Base-by-base conservation (phyloP, 1,140 invertebrate species). In the Cyclargus thomasi region DNA sequence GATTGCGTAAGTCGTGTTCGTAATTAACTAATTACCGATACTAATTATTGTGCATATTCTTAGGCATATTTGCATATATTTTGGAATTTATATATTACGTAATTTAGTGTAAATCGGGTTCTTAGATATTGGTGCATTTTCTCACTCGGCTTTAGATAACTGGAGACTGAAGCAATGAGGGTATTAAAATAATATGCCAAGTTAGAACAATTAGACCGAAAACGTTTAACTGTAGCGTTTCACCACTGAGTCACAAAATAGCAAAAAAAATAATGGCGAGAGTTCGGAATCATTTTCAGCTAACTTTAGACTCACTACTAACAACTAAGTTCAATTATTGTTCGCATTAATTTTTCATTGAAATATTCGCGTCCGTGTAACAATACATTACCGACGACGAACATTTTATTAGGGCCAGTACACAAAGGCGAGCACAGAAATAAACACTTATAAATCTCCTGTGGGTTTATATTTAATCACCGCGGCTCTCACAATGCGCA, bases 401-500 rank as follows among this genome's bases (percentile, higher is more conserved):
- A 81, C 77, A 79, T 77, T 85, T 82, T 82, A 80, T 84, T 81
- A 81, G 77, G 77, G 74, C 69, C 70, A 67, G 75, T 69, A 70
- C 72, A 85, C 76, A 81, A 85, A 83, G 79, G 73, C 69, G 77
- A 67, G 73, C 72, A 29, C 70, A 77, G 83, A 78, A 86, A 85
- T 86, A 86, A 84, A 83, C 82, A 82, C 82, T 83, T 86, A 88
- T 89, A 89, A 89, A 89, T 89, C 85, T 86, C 74, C 64, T 70
- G 62, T 72, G 75, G 75, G 77, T 76, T 84, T 81, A 79, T 84
- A 86, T 89, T 89, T 89, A 86, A 89, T 88, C 86, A 86, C 81
- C 70, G 53, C 68, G 76, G 78, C 74, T 76, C 78, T 82, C 79
- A 82, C 74, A 82, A 79, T 82, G 77, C 68, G 81, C 81, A 83